Evolutionary conservation across 2,888 invertebrate species (phyloP).

Genomic region (Chrysomela aeneicollis): DNA sequence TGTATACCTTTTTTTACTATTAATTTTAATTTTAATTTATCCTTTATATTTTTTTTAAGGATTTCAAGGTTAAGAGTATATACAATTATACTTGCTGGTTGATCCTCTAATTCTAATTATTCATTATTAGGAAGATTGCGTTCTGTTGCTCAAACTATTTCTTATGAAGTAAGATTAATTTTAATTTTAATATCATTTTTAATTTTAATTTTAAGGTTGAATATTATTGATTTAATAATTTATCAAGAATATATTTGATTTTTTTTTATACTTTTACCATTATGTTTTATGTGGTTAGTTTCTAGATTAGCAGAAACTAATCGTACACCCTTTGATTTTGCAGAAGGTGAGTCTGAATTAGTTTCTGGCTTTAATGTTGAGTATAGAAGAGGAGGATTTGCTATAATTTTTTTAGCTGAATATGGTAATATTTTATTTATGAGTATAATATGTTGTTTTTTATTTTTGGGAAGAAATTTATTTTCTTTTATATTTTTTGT

Average conservation of each 20-base stretch:
- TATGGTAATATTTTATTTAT: conserved; percentile 76
- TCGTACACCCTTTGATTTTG: conserved; percentile 82
- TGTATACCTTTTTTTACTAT: conserved; percentile 67
- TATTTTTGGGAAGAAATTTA: conserved; percentile 67
- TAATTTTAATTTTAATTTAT: conserved; percentile 67
- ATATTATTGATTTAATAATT: conserved; percentile 63
- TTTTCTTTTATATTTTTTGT: conserved; percentile 65
- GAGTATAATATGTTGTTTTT: conserved; percentile 66
- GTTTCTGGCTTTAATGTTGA: conserved; percentile 84
- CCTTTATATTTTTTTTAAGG: conserved; percentile 72
- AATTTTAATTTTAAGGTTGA: conserved; percentile 67
- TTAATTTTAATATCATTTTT: conserved; percentile 70
- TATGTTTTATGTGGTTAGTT: conserved; percentile 66
- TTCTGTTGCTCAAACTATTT: conserved; percentile 76
- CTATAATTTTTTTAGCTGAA: conserved; percentile 76
- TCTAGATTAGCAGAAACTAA: conserved; percentile 75
- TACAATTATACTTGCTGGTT: conserved; percentile 70
- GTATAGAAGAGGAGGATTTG: conserved; percentile 75
- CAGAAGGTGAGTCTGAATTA: conserved; percentile 79
- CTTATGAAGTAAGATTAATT: conserved; percentile 77
- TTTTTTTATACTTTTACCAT: conserved; percentile 66
- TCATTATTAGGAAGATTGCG: conserved; percentile 74
- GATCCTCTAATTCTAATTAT: conserved; percentile 78
- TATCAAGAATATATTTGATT: conserved; percentile 67
- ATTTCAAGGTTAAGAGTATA: conserved; percentile 72